Percentiles rank a stretch among this genome's conserved stretches.
phyloP scores from a whole-genome alignment of 2,797 vertebrate species.

The Malurus splendens region DNA sequence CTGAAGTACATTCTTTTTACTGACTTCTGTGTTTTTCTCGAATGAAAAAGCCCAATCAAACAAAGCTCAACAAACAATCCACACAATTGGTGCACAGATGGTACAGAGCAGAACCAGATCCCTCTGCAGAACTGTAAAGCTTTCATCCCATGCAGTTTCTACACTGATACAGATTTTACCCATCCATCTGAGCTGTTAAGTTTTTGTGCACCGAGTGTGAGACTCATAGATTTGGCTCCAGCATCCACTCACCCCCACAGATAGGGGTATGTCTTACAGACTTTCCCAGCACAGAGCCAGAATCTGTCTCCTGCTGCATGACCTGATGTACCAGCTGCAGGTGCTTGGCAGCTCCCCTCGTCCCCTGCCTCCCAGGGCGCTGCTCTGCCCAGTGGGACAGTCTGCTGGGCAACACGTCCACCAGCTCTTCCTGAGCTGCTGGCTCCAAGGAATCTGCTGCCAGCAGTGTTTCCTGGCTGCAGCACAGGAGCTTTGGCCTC shows the following conservation, averaged over 20 bases:
- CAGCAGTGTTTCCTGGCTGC: background rate
- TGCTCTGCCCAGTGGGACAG: background rate
- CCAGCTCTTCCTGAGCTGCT: background rate
- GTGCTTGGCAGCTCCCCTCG: background rate
- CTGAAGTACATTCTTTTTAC: background rate
- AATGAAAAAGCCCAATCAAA: constrained; percentile 25
- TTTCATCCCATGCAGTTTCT: constrained; percentile 38
- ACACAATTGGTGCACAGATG: constrained; percentile 53
- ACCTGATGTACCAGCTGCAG: constrained; percentile 11
- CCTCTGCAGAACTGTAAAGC: constrained; percentile 47
- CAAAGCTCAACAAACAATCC: constrained; percentile 42
- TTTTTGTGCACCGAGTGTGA: constrained; percentile 43
- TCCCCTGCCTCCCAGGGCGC: background rate
- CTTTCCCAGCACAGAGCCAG: constrained; percentile 17
- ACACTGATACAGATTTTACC: constrained; percentile 32
- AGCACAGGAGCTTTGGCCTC: background rate
- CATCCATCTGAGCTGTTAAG: constrained; percentile 63
- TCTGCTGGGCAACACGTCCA: background rate
- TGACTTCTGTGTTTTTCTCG: background rate
- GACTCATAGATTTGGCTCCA: constrained; percentile 60
- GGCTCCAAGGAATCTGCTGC: background rate
- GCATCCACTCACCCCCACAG: constrained; percentile 34
- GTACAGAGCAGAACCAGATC: constrained; percentile 49
- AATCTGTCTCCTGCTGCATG: constrained; percentile 16
- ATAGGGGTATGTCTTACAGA: constrained; percentile 36